phyloP scores from a whole-genome alignment of 2,797 vertebrate genomes.

The Halcyon badia region DNA sequence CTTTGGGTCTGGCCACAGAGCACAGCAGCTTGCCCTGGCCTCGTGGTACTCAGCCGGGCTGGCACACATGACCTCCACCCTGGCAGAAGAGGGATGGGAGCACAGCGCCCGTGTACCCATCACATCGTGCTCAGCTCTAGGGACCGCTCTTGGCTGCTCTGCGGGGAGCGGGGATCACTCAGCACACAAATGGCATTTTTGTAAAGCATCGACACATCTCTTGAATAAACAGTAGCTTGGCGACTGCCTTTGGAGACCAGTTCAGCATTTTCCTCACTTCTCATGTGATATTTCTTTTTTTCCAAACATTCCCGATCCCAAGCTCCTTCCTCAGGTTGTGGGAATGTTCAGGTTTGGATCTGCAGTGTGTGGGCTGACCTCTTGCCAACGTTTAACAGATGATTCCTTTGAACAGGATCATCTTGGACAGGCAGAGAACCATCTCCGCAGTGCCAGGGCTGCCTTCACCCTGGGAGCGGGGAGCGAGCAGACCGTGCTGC shows the following conservation, averaged over 20 bases:
- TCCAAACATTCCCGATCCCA: not conserved
- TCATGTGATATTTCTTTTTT: not conserved
- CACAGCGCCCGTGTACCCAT: not conserved
- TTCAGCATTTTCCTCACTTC: not conserved
- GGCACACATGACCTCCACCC: not conserved
- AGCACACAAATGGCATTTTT: not conserved
- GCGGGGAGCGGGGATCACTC: not conserved
- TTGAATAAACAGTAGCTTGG: conserved; percentile 43
- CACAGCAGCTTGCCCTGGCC: accelerated
- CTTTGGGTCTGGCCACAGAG: not conserved
- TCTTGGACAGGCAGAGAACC: conserved; percentile 56
- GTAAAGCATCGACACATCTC: not conserved
- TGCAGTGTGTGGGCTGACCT: conserved; percentile 53
- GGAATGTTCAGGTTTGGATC: conserved; percentile 35
- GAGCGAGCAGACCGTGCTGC: accelerated
- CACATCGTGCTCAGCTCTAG: accelerated
- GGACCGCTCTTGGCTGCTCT: accelerated
- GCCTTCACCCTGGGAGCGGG: not conserved
- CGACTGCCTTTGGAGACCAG: not conserved
- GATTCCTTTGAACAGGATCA: conserved; percentile 60
- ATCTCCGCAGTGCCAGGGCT: not conserved
- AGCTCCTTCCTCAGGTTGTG: conserved; percentile 46
- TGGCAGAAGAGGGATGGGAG: not conserved
- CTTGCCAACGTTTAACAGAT: conserved; percentile 41
- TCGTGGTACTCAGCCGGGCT: not conserved